Base-by-base conservation (phyloP, 2,113 vertebrate species). In the Cynopterus brachyotis region DNA sequence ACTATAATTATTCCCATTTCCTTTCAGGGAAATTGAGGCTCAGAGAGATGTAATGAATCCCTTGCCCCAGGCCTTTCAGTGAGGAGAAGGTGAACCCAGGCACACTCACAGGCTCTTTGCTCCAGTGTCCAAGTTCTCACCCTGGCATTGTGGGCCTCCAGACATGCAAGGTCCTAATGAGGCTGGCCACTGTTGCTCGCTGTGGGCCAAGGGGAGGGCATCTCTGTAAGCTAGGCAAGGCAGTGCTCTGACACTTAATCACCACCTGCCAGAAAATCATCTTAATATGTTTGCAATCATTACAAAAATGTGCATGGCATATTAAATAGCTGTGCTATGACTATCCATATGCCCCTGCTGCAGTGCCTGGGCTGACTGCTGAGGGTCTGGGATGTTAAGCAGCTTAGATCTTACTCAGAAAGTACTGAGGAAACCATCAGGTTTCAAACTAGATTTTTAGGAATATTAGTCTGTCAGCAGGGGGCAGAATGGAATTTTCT, bases 401-500 rank as follows among this genome's bases (percentile, higher is more conserved):
- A 47, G 24, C 72, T 62, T 94, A 60, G 47, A n/a, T 24, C n/a
- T 73, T 35, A 24, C 11, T 40, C 42, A 15, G 53, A 85, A 88
- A n/a, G 47, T 20, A 26, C 24, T 57, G 17, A 17, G 22, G 28
- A 85, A 42, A 45, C 12, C 11, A 2, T 9, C 13, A 50, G 42
- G 6, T 91, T 96, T 94, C 66, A 50, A 67, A 78, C 47, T 72
- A 50, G 81, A 73, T 72, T 94, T 95, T 97, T 88, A 96, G 81
- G 32, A 81, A 81, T 90, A 72, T 88, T 81, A 30, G 70, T 96
- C 91, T 95, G 91, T 95, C 97, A 98, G 95, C 96, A 97, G 97
- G 85, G 96, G 95, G 94, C 96, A 97, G 96, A 95, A 91, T 96
- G 89, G 93, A 97, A 66, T 94, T 97, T 95, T 96, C 84, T 96